These are phyloP conservation scores for Odontomyia ornata DNA, from an alignment of 2,888 invertebrate genomes.

Conservation along the genomic window DNA sequence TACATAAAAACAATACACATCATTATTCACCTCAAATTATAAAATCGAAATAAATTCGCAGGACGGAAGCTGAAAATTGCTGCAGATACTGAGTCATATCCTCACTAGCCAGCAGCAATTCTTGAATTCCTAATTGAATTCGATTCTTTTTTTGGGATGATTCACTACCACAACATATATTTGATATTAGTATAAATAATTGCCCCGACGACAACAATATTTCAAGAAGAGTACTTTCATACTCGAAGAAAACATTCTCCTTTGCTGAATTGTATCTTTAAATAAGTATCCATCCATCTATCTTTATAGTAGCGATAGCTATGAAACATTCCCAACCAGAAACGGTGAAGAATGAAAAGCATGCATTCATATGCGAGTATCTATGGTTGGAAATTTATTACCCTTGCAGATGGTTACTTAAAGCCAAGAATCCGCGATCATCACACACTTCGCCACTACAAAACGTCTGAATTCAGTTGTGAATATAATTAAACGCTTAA, in stretches of 20 bases:
- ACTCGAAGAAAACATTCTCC: background rate
- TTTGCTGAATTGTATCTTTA: background rate
- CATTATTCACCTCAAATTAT: background rate
- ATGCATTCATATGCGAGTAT: background rate
- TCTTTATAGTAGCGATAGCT: background rate
- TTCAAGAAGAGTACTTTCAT: background rate
- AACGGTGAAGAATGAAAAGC: background rate
- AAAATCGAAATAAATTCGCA: background rate
- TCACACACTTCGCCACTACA: background rate
- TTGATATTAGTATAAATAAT: constrained; percentile 9
- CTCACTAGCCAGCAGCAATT: background rate
- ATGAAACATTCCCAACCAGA: background rate
- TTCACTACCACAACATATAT: background rate
- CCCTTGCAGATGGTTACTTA: constrained; percentile 1
- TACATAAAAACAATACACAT: too few relatives aligned
- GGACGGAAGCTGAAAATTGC: constrained; percentile 5
- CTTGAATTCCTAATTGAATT: constrained; percentile 5
- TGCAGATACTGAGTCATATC: background rate
- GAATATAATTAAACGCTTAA: background rate
- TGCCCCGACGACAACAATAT: background rate
- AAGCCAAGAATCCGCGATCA: background rate
- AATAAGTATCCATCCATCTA: too few relatives aligned
- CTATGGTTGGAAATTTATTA: constrained; percentile 4
- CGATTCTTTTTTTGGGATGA: background rate
- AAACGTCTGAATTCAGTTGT: background rate